Base-by-base conservation (phyloP, 2,888 invertebrate species). In the Lordiphosa andalusiaca region DNA sequence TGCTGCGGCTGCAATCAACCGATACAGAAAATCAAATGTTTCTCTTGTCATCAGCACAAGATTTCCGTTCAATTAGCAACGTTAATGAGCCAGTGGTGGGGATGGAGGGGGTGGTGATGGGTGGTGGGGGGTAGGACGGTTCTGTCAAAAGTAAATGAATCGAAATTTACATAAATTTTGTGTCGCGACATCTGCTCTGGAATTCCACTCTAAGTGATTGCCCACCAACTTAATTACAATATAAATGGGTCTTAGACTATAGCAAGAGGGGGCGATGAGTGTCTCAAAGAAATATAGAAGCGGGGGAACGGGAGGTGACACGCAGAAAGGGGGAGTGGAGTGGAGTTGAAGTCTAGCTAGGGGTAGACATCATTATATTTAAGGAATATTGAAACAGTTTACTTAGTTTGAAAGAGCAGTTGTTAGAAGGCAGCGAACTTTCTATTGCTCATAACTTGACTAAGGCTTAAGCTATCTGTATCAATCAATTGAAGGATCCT, bases 161-260 rank as follows among this genome's bases (percentile, higher is more conserved):
- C 71, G 64, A 73, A 81, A 77, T 84, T 77, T 81, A 63, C 81
- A 76, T 84, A 76, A 73, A 71, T 76, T 30, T 30, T 30, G 30
- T 61, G 58, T 41, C 69, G 53, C 54, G 42, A 7, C 61, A 61
- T 56, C 73, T 53, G 51, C 46, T 10, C 38, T 54, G 9, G 30
- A 61, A 60, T 56, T 44, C 55, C 58, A 66, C 77, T 76, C 67
- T 60, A 63, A 65, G 56, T 69, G 69, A 71, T 81, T 77, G 62
- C 55, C 59, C 46, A 38, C 53, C 46, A 67, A 72, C 71, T 53
- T 75, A 83, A 77, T 77, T 77, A 30, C 30, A 30, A 30, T 30
- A 73, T 75, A 68, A 64, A 58, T 42, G 67, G 30, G 33, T 44
- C 44, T 33, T 16, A 44, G 23, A 30, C 30, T 10, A 4, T 3